These are phyloP conservation scores for Galerucella calmariensis DNA, from an alignment of 2,888 invertebrate species.

Conservation along the genomic window DNA sequence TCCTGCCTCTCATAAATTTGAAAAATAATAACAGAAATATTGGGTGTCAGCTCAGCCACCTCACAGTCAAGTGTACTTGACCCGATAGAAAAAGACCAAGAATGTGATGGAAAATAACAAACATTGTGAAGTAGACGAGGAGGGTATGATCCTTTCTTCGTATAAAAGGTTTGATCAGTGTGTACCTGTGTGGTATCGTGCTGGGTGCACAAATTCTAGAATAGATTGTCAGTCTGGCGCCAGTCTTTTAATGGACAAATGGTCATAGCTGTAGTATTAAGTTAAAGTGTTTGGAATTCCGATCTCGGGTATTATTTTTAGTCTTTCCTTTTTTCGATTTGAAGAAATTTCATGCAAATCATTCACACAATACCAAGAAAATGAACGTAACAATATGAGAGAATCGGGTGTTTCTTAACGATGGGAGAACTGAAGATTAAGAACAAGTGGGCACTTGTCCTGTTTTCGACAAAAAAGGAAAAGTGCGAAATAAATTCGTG, in stretches of 20 bases:
- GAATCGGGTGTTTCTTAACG: neutral
- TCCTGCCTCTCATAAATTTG: conserved; percentile 30
- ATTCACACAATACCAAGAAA: conserved; percentile 7
- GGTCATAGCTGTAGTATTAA: conserved; percentile 33
- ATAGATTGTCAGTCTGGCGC: conserved; percentile 52
- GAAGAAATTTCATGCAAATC: conserved; percentile 7
- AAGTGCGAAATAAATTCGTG: too few species aligned
- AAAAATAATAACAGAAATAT: conserved; percentile 37
- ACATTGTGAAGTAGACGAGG: conserved; percentile 14
- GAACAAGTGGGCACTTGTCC: neutral
- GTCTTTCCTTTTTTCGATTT: conserved; percentile 7
- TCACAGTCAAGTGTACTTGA: conserved; percentile 34
- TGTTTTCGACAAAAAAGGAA: too few species aligned
- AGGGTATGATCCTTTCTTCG: neutral
- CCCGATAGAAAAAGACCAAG: conserved; percentile 15
- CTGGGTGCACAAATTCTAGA: conserved; percentile 51
- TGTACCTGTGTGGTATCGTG: conserved; percentile 47
- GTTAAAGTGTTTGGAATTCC: conserved; percentile 8
- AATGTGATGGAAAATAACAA: conserved; percentile 18
- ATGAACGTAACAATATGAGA: neutral
- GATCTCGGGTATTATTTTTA: neutral
- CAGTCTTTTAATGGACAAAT: conserved; percentile 48
- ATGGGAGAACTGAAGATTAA: neutral
- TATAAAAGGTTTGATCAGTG: conserved; percentile 15
- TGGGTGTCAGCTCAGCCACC: conserved; percentile 39